Evolutionary conservation across 2,113 vertebrate genomes (phyloP).

Genomic region (Coptodon rendalli): DNA sequence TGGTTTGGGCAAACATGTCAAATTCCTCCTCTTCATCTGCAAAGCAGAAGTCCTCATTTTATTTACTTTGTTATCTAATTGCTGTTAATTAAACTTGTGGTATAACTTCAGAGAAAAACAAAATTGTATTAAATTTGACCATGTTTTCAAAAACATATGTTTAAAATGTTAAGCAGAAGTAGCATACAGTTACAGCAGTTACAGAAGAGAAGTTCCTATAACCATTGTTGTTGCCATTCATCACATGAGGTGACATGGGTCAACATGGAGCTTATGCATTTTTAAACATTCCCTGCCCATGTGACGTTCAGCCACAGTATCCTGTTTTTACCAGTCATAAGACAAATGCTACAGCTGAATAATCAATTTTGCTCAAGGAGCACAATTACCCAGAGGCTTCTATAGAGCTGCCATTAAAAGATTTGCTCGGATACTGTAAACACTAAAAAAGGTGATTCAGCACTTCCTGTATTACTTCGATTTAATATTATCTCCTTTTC

Average conservation of each 20-base stretch:
- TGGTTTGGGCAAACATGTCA: slow-evolving; percentile 97
- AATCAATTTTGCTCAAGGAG: background rate
- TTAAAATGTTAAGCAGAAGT: background rate
- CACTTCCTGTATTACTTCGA: background rate
- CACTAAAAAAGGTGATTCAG: background rate
- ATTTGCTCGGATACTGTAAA: background rate
- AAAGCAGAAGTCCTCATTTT: background rate
- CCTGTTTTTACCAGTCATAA: background rate
- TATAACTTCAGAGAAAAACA: background rate
- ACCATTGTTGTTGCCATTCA: background rate
- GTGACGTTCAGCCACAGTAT: background rate
- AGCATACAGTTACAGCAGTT: background rate
- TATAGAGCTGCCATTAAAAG: background rate
- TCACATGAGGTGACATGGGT: background rate
- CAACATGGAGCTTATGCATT: background rate
- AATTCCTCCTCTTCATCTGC: slow-evolving; percentile 84
- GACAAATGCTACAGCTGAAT: background rate
- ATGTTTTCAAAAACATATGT: background rate
- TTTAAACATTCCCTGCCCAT: background rate
- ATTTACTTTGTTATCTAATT: background rate
- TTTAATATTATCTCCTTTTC: background rate
- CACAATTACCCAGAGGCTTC: background rate
- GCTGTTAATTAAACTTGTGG: background rate
- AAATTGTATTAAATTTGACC: background rate
- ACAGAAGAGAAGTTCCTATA: background rate